phyloP scores from a whole-genome alignment of 2,113 vertebrate species.

The Tyrannus savana region DNA sequence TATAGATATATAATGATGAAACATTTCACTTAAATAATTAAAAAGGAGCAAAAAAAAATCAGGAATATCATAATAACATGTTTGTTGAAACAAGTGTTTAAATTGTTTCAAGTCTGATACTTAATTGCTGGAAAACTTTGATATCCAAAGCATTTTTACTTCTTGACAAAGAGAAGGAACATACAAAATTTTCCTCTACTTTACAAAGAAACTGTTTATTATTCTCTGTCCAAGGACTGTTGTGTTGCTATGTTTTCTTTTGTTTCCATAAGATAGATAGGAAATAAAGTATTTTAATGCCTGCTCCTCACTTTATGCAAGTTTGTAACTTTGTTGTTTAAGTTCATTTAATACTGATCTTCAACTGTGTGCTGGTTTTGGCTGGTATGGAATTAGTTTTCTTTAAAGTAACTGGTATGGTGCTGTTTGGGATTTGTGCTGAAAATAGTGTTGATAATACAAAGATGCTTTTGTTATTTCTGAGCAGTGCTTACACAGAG shows the following conservation, averaged over 20 bases:
- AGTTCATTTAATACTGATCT: background rate
- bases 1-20: background rate
- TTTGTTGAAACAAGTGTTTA: background rate
- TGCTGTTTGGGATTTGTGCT: background rate
- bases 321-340: background rate
- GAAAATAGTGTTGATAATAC: background rate
- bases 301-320: background rate
- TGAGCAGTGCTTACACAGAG: background rate
- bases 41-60: background rate
- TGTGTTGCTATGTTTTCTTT: background rate
- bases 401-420: background rate
- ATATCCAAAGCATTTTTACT: background rate
- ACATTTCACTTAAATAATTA: background rate
- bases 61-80: background rate
- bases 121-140: background rate
- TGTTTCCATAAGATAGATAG: background rate
- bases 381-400: background rate
- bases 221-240: background rate
- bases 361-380: background rate
- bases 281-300: background rate
- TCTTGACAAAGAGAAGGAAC: background rate
- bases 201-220: background rate
- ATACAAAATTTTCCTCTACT: background rate
- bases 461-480: background rate
- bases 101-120: background rate